A percentile compares a stretch with the other conserved stretches of the same genome.
Evolutionary conservation across 2,888 invertebrate genomes (phyloP).

Genomic region (Phanerotoma sp.): DNA sequence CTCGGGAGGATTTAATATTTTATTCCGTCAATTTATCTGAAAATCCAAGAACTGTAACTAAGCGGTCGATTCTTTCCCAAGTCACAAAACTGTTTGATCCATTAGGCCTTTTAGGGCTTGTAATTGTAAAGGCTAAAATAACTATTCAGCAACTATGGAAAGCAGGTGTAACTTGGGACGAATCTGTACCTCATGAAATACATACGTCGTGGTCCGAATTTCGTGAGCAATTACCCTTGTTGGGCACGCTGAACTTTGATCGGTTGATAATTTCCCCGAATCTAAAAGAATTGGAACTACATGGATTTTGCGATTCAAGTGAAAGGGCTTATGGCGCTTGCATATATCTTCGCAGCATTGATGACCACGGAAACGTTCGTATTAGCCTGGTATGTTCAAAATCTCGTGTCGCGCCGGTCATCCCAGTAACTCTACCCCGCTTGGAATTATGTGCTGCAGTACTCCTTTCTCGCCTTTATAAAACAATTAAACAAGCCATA

Average conservation of each 20-base stretch:
- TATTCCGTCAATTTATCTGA: not conserved
- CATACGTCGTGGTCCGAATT: constrained; percentile 20
- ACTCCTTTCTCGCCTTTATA: constrained; percentile 2
- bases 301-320: constrained; percentile 30
- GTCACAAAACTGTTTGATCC: constrained; percentile 27
- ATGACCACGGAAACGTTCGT: not conserved
- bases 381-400: constrained; percentile 25
- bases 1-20: not conserved
- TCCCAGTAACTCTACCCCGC: constrained; percentile 25
- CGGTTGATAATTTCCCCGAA: not conserved
- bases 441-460: constrained; percentile 29
- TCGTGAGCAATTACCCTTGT: not conserved
- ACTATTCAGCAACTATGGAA: constrained; percentile 25
- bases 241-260: constrained; percentile 14
- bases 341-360: constrained; percentile 14
- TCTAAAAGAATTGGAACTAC: constrained; percentile 7
- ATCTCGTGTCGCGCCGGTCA: constrained; percentile 29
- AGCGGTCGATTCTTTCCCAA: constrained; percentile 10
- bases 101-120: constrained; percentile 22
- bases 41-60: constrained; percentile 2
- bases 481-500: not conserved
- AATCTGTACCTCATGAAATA: constrained; percentile 19
- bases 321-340: constrained; percentile 27
- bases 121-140: constrained; percentile 24
- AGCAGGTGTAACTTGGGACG: constrained; percentile 22